phyloP scores from a whole-genome alignment of 2,113 vertebrate species.

The Leucosticte australis region DNA sequence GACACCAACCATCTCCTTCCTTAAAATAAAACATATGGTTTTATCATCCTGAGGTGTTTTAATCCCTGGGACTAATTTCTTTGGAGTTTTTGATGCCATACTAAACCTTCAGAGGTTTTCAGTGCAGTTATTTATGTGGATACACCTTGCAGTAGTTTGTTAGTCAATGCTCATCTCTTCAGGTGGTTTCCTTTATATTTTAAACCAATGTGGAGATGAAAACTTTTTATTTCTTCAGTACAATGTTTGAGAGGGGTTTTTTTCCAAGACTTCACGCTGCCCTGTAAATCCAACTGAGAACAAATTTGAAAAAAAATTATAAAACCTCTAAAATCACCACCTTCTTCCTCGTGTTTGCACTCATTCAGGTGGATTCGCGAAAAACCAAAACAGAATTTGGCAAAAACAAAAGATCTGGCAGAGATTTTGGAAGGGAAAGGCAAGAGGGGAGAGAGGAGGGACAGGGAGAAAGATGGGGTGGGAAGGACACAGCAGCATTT shows the following conservation, averaged over 20 bases:
- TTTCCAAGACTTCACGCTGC: not conserved
- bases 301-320: not conserved
- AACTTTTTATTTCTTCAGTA: not conserved
- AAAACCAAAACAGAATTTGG: not conserved
- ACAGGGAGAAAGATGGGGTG: not conserved
- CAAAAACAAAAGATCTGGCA: not conserved
- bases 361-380: not conserved
- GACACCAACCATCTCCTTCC: not conserved
- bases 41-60: not conserved
- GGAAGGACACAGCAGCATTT: fast-evolving
- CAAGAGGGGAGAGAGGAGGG: not conserved
- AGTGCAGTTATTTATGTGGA: not conserved
- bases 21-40: not conserved
- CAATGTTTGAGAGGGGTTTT: not conserved
- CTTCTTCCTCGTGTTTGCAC: not conserved
- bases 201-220: not conserved
- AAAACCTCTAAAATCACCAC: not conserved
- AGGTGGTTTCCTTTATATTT: not conserved
- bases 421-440: not conserved
- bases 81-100: not conserved
- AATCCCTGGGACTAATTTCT: not conserved
- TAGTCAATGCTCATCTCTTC: not conserved
- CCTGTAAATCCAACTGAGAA: not conserved
- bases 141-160: not conserved
- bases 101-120: not conserved